Conservation (phyloP, 2,113 vertebrate genomes). For the Garra rufa region DNA sequence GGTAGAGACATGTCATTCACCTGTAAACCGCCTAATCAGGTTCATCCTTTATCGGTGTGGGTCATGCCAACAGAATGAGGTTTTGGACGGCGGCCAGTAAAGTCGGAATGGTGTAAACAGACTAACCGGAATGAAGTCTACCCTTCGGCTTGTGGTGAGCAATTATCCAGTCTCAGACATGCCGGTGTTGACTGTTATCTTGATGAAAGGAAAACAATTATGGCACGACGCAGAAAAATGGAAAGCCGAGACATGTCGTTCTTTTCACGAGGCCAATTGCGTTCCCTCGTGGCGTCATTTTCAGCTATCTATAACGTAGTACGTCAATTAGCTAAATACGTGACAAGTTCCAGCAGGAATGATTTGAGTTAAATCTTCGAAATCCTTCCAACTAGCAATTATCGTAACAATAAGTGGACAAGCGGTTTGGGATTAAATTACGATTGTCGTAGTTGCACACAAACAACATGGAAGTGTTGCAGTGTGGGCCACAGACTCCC, state of each 20-base stretch:
- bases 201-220: slow-evolving; percentile 55
- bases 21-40: slow-evolving; percentile 66
- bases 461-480: not conserved
- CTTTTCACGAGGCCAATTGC: not conserved
- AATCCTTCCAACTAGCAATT: slow-evolving; percentile 17
- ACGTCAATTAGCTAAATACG: slow-evolving; percentile 20
- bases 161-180: slow-evolving; percentile 68
- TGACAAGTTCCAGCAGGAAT: slow-evolving; percentile 17
- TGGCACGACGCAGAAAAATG: not conserved
- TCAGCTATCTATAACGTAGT: not conserved
- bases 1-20: slow-evolving; percentile 41
- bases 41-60: slow-evolving; percentile 45
- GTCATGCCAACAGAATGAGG: slow-evolving; percentile 20
- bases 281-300: slow-evolving; percentile 19
- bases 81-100: slow-evolving; percentile 39
- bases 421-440: not conserved
- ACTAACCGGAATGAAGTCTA: slow-evolving; percentile 63
- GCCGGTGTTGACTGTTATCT: slow-evolving; percentile 62
- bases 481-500: slow-evolving; percentile 28
- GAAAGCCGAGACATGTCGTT: slow-evolving; percentile 11
- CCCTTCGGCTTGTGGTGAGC: slow-evolving; percentile 64
- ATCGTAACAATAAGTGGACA: not conserved
- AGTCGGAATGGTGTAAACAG: slow-evolving; percentile 17
- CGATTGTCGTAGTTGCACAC: not conserved
- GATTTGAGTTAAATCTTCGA: slow-evolving; percentile 25